Evolutionary conservation across 2,797 vertebrate genomes (phyloP).

Genomic region (Taenioides sp.): DNA sequence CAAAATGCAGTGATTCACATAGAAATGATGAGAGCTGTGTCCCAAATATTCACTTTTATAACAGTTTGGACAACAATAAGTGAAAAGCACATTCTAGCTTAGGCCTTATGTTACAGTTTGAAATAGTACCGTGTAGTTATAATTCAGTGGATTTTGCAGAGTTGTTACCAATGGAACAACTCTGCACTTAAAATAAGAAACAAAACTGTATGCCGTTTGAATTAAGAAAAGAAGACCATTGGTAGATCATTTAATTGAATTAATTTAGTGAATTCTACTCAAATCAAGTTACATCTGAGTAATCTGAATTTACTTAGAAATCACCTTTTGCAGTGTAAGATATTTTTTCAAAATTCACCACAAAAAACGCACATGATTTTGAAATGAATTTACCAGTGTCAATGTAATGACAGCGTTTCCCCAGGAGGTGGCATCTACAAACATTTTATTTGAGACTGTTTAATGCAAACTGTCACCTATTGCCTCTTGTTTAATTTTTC

Average conservation of each 20-base stretch:
- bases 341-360: neutral
- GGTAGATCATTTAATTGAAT: too few relatives aligned
- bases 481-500: neutral
- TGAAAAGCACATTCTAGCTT: neutral
- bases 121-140: neutral
- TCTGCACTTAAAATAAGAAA: too few relatives aligned
- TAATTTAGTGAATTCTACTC: too few relatives aligned
- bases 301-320: too few relatives aligned
- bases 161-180: too few relatives aligned
- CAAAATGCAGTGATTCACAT: constrained; percentile 37
- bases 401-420: neutral
- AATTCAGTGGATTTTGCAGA: neutral
- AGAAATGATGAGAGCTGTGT: constrained; percentile 39
- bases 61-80: neutral
- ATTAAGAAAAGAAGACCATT: too few relatives aligned
- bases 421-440: neutral
- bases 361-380: too few relatives aligned
- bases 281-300: too few relatives aligned
- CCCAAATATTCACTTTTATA: constrained; percentile 18
- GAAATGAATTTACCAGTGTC: neutral
- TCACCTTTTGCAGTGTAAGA: too few relatives aligned
- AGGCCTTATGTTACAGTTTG: neutral
- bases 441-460: neutral
- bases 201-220: too few relatives aligned
- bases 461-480: neutral